Conservation (phyloP, 1,140 invertebrate species). For the Drosophila willistoni region DNA sequence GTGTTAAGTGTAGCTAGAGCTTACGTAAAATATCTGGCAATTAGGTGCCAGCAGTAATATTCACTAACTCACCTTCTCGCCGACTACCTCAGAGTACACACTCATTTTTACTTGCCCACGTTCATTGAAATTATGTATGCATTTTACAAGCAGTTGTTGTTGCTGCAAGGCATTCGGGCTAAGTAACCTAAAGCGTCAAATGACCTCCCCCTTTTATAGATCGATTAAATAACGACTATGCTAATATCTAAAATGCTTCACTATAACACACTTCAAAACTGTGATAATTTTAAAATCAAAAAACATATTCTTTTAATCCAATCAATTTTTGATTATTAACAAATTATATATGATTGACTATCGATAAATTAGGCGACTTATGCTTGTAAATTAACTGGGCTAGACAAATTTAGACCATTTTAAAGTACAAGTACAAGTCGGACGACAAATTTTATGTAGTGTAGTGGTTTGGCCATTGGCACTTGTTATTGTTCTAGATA, state of each 20-base stretch:
- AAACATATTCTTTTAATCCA: too few species aligned
- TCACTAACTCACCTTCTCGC: not conserved
- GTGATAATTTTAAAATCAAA: too few species aligned
- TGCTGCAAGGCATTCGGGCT: not conserved
- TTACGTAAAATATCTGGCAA: constrained; percentile 46
- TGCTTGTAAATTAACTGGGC: too few species aligned
- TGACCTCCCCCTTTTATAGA: not conserved
- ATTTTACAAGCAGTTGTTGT: constrained; percentile 11
- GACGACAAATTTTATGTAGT: not conserved
- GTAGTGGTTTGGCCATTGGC: not conserved
- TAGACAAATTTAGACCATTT: too few species aligned
- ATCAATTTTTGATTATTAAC: too few species aligned
- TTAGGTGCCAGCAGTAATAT: constrained; percentile 26
- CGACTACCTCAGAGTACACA: not conserved
- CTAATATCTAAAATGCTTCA: not conserved
- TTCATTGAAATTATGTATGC: constrained; percentile 43
- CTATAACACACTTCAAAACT: not conserved
- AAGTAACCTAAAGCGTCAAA: not conserved
- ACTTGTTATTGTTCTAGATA: constrained; percentile 8
- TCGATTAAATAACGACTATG: not conserved
- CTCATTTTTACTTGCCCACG: not conserved
- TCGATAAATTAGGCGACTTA: too few species aligned
- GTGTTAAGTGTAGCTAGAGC: not conserved
- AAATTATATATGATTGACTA: too few species aligned
- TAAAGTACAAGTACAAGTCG: too few species aligned